These are phyloP conservation scores for Tipula unca DNA, from an alignment of 2,888 invertebrate genomes.

Conservation along the genomic window DNA sequence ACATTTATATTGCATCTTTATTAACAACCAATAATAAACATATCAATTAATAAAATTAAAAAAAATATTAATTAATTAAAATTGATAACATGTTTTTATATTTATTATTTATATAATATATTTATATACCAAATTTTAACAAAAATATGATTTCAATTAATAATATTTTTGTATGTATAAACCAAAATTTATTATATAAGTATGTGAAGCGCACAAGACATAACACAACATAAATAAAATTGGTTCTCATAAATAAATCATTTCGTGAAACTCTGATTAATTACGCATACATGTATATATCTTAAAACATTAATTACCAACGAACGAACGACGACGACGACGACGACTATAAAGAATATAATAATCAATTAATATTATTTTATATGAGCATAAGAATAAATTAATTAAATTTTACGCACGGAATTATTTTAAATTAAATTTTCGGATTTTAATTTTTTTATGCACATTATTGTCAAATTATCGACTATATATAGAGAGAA, in stretches of 20 bases:
- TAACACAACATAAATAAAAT: neutral
- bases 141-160: neutral
- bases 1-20: neutral
- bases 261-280: conserved; percentile 14
- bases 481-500: neutral
- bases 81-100: neutral
- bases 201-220: neutral
- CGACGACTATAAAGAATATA: neutral
- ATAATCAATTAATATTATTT: neutral
- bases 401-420: conserved; percentile 14
- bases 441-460: neutral
- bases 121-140: neutral
- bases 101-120: neutral
- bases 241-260: conserved; percentile 14
- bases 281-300: neutral
- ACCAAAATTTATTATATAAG: neutral
- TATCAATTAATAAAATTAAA: conserved; percentile 2
- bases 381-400: neutral
- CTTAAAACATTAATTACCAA: neutral
- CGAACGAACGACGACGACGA: neutral
- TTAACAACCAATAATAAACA: conserved; percentile 8
- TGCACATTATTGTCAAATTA: conserved; percentile 14
- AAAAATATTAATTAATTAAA: neutral
- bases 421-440: neutral
- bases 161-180: neutral